Evolutionary conservation across 2,113 vertebrate species (phyloP).

Genomic region (Otolemur garnettii): DNA sequence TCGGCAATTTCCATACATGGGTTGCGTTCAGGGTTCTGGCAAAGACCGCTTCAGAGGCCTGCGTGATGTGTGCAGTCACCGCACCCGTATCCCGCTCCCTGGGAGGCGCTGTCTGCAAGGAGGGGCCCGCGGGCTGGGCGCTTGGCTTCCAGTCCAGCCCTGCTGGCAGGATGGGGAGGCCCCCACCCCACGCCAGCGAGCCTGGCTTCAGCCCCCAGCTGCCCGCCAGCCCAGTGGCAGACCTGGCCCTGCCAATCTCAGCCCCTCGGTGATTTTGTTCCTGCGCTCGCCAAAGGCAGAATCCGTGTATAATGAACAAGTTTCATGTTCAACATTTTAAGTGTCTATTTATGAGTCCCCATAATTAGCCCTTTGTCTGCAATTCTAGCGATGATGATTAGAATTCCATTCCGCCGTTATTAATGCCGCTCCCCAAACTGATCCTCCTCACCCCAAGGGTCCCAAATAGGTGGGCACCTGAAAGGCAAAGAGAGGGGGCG

Average conservation of each 20-base stretch:
- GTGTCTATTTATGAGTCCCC: constrained; percentile 79
- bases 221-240: constrained; percentile 55
- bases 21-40: constrained; percentile 87
- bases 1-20: constrained; percentile 89
- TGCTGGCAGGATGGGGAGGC: background rate
- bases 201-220: constrained; percentile 52
- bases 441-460: constrained; percentile 11
- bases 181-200: background rate
- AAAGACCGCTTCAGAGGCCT: constrained; percentile 85
- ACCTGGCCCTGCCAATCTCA: constrained; percentile 59
- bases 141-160: background rate
- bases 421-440: constrained; percentile 70
- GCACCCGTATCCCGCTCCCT: constrained; percentile 80
- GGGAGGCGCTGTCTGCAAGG: constrained; percentile 82
- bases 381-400: constrained; percentile 66
- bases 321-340: constrained; percentile 80
- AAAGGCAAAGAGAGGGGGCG: background rate
- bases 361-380: constrained; percentile 86
- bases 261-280: constrained; percentile 56
- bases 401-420: constrained; percentile 62
- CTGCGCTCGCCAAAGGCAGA: constrained; percentile 65
- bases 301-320: constrained; percentile 79
- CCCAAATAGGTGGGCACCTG: constrained; percentile 56
- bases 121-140: constrained; percentile 69
- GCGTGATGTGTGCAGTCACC: constrained; percentile 86